Evolutionary conservation across 2,797 vertebrate species (phyloP), one percentile per base, ranked within the genome.

Genomic region (Pyrocephalus nanus): DNA sequence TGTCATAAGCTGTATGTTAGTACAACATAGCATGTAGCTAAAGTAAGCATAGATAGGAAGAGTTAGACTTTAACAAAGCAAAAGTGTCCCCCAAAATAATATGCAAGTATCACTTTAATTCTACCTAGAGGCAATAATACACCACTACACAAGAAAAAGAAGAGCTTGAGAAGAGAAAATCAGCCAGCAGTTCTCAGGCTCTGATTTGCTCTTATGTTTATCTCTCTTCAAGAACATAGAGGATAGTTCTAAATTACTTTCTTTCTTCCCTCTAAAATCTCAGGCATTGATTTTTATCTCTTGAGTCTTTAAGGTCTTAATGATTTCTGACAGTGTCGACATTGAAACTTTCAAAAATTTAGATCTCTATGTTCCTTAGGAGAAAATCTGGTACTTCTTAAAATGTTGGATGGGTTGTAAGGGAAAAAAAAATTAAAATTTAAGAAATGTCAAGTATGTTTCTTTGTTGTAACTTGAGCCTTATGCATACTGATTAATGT

Each of bases 401-500:
- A 90, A 76, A 53, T 13, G 0, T 29, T 74, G 5, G 4, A 3
- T 36, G 26, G 1, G 32, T 74, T 81, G 20, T 30, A 84, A 93
- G 26, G 8, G 64, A 32, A 55, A 69, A 55, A 70, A 80, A 84
- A 61, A 70, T 3, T 43, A 20, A 61, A 65, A 61, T 55, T 73
- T 66, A 70, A 38, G 32, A 80, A 84, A 81, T 34, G 8, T 8
- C n/a, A 86, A 45, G 50, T 45, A 57, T 2, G 4, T 73, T 93
- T 80, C 11, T 65, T 79, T 84, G 15, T 38, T 89, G 15, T 73
- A 73, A 50, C 22, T 73, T 62, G 9, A 53, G 15, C 73, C 15
- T 53, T 62, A 62, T 5, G 3, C 0, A 0, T 58, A n/a, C 15
- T 50, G 51, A 32, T 66, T 76, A 60, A 57, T 23, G 9, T 51